These are phyloP conservation scores for Sciurus vulgaris DNA, from an alignment of 2,797 vertebrate species.

Conservation along the genomic window DNA sequence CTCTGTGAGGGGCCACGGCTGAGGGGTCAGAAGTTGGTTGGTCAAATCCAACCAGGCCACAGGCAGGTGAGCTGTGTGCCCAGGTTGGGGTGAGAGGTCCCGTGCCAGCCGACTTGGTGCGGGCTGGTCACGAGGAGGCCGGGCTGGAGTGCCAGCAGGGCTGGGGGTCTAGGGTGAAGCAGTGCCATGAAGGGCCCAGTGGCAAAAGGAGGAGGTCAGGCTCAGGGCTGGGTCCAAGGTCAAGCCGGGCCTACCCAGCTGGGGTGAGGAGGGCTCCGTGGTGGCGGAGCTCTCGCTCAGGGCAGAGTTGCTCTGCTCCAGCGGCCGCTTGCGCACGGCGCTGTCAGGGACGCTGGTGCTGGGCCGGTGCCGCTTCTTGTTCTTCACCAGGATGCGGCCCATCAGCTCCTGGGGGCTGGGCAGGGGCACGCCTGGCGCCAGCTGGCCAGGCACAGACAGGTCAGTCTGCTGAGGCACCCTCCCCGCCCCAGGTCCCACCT, in stretches of 20 bases:
- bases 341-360: constrained; percentile 66
- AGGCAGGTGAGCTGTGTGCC: no score
- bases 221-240: rapidly evolving
- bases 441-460: constrained; percentile 83
- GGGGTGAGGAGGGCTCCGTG: constrained; percentile 86
- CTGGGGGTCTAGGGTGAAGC: not conserved
- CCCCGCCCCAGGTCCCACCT: rapidly evolving
- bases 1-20: not conserved
- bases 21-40: not conserved
- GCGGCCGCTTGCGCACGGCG: constrained; percentile 83
- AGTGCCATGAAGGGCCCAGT: not conserved
- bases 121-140: no score
- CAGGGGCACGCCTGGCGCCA: constrained; percentile 89
- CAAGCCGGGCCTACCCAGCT: constrained; percentile 84
- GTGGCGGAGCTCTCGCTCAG: constrained; percentile 86
- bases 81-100: not conserved
- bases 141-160: not conserved
- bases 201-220: not conserved
- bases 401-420: constrained; percentile 93
- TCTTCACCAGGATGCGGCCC: constrained; percentile 96
- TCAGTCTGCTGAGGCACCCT: not conserved
- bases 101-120: no score
- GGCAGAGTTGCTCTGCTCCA: constrained; percentile 85
- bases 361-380: constrained; percentile 90
- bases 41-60: not conserved